Conservation (phyloP, 2,797 vertebrate species). For the Triplophysa bombifrons region DNA sequence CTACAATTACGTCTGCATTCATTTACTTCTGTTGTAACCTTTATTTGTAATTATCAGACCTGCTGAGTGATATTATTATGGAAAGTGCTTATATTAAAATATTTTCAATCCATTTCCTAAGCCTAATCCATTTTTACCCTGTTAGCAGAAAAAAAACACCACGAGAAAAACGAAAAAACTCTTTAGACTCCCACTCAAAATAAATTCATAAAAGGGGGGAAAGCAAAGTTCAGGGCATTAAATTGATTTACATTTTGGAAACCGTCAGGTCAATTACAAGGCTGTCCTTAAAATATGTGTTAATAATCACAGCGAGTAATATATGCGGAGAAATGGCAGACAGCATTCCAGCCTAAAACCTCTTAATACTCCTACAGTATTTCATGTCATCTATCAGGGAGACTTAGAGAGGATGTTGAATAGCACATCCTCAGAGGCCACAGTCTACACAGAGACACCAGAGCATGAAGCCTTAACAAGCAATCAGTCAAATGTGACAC, state of each 20-base stretch:
- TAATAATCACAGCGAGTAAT: conserved; percentile 65
- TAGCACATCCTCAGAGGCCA: conserved; percentile 45
- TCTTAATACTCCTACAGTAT: conserved; percentile 63
- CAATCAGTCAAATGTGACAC: conserved; percentile 68
- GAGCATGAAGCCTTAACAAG: conserved; percentile 77
- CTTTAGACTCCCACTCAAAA: conserved; percentile 38
- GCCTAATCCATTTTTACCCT: conserved; percentile 19
- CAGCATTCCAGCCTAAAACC: conserved; percentile 66
- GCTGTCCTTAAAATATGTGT: conserved; percentile 66
- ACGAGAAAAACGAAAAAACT: conserved; percentile 10
- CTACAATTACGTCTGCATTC: conserved; percentile 7
- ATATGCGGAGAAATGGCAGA: conserved; percentile 59
- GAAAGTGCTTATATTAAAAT: neutral
- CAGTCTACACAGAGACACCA: conserved; percentile 60
- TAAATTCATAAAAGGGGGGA: conserved; percentile 39
- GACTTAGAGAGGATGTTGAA: conserved; percentile 47
- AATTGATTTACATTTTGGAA: conserved; percentile 64
- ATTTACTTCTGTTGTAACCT: conserved; percentile 4
- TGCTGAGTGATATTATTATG: conserved; percentile 12
- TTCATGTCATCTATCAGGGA: conserved; percentile 62
- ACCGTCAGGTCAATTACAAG: conserved; percentile 63
- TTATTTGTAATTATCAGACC: conserved; percentile 29
- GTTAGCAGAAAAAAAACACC: conserved; percentile 12
- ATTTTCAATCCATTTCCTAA: neutral
- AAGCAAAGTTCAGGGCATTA: conserved; percentile 54